Evolutionary conservation across 2,888 invertebrate genomes (phyloP).

Genomic region (Anticlea derivata): DNA sequence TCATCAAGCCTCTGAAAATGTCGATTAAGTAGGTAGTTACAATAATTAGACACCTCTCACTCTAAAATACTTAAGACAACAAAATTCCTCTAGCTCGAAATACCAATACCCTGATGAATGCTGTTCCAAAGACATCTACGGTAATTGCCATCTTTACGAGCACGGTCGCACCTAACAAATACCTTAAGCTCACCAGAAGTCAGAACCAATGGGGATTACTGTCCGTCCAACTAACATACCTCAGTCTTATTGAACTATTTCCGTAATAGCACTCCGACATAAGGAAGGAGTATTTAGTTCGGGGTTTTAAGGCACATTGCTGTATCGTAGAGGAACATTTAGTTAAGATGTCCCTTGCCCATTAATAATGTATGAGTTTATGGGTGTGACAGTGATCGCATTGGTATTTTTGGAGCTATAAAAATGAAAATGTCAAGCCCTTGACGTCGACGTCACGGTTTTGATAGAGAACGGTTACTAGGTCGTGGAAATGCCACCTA

Average conservation of each 20-base stretch:
- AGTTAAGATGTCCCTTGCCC: too few relatives aligned
- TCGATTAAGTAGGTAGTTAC: too few relatives aligned
- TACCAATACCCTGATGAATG: slow-evolving; percentile 20
- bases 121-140: slow-evolving; percentile 12
- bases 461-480: slow-evolving; percentile 4
- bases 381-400: slow-evolving; percentile 26
- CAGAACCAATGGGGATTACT: slow-evolving; percentile 24
- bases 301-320: too few relatives aligned
- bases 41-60: too few relatives aligned
- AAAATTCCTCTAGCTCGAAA: slow-evolving; percentile 6
- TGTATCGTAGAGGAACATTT: too few relatives aligned
- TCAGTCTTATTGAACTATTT: slow-evolving; percentile 26
- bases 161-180: slow-evolving; percentile 25
- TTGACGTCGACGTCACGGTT: slow-evolving; percentile 26
- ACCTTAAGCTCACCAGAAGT: slow-evolving; percentile 18
- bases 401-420: slow-evolving; percentile 29
- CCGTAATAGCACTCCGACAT: slow-evolving; percentile 29
- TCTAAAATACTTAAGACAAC: background rate
- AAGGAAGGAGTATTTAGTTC: slow-evolving; percentile 20
- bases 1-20: too few relatives aligned
- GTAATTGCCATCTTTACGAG: slow-evolving; percentile 28
- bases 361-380: slow-evolving; percentile 25
- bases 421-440: slow-evolving; percentile 29
- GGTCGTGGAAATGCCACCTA: slow-evolving; percentile 15
- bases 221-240: slow-evolving; percentile 19